Evolutionary conservation across 2,888 invertebrate species (phyloP), one percentile per base, ranked within the genome.

Genomic region (Sclerodermus sp.): DNA sequence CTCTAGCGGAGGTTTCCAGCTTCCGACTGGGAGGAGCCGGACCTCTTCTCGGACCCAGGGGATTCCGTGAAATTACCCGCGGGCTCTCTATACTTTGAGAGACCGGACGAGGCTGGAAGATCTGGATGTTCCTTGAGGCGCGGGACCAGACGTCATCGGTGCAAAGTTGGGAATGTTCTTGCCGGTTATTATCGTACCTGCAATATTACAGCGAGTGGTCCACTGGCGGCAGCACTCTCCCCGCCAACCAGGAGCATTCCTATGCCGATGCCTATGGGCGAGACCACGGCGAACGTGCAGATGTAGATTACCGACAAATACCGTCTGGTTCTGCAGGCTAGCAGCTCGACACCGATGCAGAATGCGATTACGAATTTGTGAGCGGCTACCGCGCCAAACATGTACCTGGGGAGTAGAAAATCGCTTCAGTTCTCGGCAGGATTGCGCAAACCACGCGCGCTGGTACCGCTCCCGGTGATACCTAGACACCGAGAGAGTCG

Each of bases 351-450:
- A 2, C 93, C 93, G 46, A 93, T 89, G 73, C 93, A 93, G 75
- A 93, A 93, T 0, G 92, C 91, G 54, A 93, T 87, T 17, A 93
- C 91, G 41, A 92, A 81, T 75, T 93, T 93, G 76, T 93, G 93
- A 0, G 90, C 89, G 0, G 90, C 86, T 1, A 93, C 87, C 0
- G 92, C 93, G 3, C 85, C 90, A 70, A 92, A 87, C 86, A 93
- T 89, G 74, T 91, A 91, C 84, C 84, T 84, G 70, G 1, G 76
- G 71, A 15, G 12, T 18, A 47, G 31, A 23, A 47, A 51, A 42
- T 79, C 78, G 44, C 3, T 23, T 23, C 8, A 5, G 23, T 23
- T 23, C n/a, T n/a, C n/a, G n/a, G n/a, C n/a, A n/a, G n/a, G n/a
- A 23, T 23, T 23, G 3, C 8, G 23, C 23, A 23, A 3, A 5